Conservation (phyloP, 2,888 invertebrate species). For the Pristionchus maxplancki region DNA sequence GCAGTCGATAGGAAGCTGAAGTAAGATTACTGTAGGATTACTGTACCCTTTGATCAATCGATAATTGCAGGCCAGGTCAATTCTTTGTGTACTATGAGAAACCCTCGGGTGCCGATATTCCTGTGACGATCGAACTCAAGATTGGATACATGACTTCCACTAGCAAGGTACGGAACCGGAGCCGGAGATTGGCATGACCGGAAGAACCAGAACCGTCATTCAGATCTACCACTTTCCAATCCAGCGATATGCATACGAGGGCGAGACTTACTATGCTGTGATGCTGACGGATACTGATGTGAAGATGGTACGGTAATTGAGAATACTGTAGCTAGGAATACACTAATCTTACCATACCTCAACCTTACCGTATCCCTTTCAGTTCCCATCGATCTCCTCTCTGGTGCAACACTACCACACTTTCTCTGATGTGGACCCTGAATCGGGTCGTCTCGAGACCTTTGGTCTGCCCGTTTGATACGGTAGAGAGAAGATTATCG, state of each 20-base stretch:
- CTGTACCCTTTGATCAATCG: background rate
- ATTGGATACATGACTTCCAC: conserved; percentile 35
- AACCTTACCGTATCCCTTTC: background rate
- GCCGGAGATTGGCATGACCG: background rate
- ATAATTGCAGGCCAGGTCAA: background rate
- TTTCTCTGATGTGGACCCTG: background rate
- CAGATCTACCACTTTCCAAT: conserved; percentile 43
- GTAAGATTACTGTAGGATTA: background rate
- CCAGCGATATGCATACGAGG: conserved; percentile 16
- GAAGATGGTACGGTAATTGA: background rate
- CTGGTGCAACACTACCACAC: conserved; percentile 30
- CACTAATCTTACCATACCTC: background rate
- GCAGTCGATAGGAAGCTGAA: conserved; percentile 10
- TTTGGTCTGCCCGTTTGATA: background rate
- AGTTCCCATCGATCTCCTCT: conserved; percentile 8
- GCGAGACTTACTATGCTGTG: background rate
- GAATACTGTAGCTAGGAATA: background rate
- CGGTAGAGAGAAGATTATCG: background rate
- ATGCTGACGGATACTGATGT: conserved; percentile 32
- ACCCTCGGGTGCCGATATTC: background rate
- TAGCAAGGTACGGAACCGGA: background rate
- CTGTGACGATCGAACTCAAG: conserved; percentile 29
- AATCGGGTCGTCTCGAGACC: background rate
- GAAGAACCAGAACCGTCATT: conserved; percentile 7
- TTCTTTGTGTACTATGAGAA: conserved; percentile 32